Percentiles rank a stretch among this genome's conserved stretches.
Evolutionary conservation across 2,797 vertebrate genomes (phyloP).

Genomic region (Enteromius unitaeniatus): DNA sequence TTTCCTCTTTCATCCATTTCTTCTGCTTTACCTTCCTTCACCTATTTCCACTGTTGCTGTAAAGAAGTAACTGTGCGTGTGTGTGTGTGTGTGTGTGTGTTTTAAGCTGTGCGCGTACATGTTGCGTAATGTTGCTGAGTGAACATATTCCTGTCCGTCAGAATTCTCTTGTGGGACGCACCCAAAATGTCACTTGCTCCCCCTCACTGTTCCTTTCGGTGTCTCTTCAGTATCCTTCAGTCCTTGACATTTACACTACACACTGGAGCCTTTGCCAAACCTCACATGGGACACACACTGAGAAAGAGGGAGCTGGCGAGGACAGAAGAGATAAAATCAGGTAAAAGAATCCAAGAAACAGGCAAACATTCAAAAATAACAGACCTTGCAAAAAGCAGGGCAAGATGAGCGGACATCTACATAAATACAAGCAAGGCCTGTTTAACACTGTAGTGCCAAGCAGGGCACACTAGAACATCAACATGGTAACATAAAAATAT

Average conservation of each 20-base stretch:
- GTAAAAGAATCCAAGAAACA: neutral
- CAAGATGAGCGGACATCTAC: constrained; percentile 37
- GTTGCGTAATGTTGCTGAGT: constrained; percentile 70
- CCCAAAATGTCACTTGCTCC: constrained; percentile 69
- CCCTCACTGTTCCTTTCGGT: constrained; percentile 49
- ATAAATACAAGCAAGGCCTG: constrained; percentile 26
- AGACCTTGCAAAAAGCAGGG: constrained; percentile 57
- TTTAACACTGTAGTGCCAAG: neutral
- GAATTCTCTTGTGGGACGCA: constrained; percentile 68
- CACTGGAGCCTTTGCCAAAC: constrained; percentile 46
- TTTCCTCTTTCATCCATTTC: neutral
- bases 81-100: constrained; percentile 12
- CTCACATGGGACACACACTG: constrained; percentile 25
- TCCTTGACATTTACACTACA: constrained; percentile 61
- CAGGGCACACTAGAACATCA: neutral
- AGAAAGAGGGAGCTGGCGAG: neutral
- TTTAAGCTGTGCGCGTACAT: constrained; percentile 25
- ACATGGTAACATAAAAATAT: neutral
- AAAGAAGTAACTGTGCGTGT: neutral
- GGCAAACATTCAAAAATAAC: constrained; percentile 59
- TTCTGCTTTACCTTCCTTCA: neutral
- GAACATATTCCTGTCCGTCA: constrained; percentile 72
- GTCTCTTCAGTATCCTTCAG: constrained; percentile 40
- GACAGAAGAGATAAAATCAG: constrained; percentile 3
- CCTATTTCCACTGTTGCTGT: neutral